Evolutionary conservation across 1,140 invertebrate genomes (phyloP).

Genomic region (Calliphora vicina): DNA sequence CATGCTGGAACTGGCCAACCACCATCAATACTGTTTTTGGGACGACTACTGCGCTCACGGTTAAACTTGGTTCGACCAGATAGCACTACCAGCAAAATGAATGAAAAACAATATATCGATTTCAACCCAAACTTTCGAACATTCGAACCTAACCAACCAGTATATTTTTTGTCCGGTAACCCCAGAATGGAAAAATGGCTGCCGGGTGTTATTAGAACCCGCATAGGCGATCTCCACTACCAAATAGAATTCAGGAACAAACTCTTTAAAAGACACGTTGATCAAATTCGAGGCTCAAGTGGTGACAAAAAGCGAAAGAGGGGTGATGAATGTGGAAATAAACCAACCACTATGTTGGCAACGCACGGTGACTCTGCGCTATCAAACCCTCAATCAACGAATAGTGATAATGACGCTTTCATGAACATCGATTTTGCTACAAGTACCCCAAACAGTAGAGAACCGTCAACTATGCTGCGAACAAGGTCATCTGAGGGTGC

Average conservation of each 20-base stretch:
- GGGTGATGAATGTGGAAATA: not conserved
- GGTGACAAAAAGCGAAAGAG: not conserved
- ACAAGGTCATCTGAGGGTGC: not conserved
- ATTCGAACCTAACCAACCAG: not conserved
- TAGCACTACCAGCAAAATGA: not conserved
- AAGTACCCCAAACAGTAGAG: not conserved
- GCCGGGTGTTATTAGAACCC: not conserved
- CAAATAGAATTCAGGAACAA: not conserved
- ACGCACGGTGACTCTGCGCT: not conserved
- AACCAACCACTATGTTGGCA: not conserved
- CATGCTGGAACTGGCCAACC: conserved; percentile 5
- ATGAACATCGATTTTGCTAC: not conserved
- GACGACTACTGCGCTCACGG: not conserved
- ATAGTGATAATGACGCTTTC: not conserved
- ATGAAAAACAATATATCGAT: conserved; percentile 2
- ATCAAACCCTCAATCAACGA: not conserved
- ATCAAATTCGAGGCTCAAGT: not conserved
- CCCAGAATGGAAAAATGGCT: conserved; percentile 6
- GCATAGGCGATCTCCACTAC: no score
- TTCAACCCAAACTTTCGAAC: not conserved
- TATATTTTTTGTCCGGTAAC: conserved; percentile 12
- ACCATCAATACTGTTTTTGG: not conserved
- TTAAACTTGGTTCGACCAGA: conserved; percentile 15
- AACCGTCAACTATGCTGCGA: not conserved
- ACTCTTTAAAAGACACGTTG: not conserved